Conservation (phyloP, 2,113 vertebrate species). For the Protobothrops flavoviridis region DNA sequence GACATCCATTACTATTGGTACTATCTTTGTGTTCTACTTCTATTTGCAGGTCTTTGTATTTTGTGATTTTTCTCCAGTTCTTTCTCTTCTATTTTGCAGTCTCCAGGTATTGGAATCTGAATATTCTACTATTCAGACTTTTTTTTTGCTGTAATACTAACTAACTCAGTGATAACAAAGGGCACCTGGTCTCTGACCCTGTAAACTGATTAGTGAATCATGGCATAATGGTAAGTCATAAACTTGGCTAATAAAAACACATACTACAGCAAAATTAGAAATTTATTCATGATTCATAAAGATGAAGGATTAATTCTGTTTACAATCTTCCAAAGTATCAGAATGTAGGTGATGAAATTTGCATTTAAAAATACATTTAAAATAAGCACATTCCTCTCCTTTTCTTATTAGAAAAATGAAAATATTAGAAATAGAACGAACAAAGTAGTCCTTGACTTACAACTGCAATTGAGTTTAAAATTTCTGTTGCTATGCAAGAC, state of each 20-base stretch:
- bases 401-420: background rate
- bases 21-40: background rate
- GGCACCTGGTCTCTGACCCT: background rate
- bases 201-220: background rate
- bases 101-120: background rate
- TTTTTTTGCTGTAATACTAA: background rate
- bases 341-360: background rate
- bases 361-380: background rate
- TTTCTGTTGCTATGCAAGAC: background rate
- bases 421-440: background rate
- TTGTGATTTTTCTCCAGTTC: background rate
- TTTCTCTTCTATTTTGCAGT: background rate
- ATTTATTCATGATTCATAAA: background rate
- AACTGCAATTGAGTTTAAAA: background rate
- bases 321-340: background rate
- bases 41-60: background rate
- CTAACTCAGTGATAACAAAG: background rate
- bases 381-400: background rate
- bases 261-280: background rate
- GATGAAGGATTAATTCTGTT: background rate
- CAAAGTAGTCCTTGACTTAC: background rate
- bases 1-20: background rate
- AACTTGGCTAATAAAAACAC: background rate
- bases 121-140: background rate
- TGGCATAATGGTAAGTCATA: background rate